Conservation (phyloP, 2,888 invertebrate genomes). For the Plagodis pulveraria region DNA sequence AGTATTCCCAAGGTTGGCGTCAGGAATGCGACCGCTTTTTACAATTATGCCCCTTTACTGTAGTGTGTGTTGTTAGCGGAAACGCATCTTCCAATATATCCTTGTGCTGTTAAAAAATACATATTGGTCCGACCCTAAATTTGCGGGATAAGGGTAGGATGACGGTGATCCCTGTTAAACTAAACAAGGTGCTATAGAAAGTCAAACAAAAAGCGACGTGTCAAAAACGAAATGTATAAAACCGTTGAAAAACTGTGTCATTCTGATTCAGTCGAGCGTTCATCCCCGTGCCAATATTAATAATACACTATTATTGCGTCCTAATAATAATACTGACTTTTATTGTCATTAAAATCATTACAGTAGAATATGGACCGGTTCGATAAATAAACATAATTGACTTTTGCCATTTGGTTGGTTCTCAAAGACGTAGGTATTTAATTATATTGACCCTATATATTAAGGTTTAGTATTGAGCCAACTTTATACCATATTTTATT, state of each 20-base stretch:
- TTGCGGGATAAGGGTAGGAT: too few species aligned
- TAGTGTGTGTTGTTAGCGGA: too few species aligned
- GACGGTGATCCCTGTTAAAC: constrained; percentile 18
- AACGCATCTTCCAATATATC: too few species aligned
- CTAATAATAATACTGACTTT: constrained; percentile 73
- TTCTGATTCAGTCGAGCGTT: constrained; percentile 77
- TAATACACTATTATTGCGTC: constrained; percentile 63
- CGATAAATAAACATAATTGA: constrained; percentile 74
- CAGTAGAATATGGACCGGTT: constrained; percentile 56
- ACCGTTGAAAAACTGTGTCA: constrained; percentile 70
- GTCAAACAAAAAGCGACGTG: constrained; percentile 45
- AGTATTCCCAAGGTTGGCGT: too few species aligned
- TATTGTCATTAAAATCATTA: constrained; percentile 78
- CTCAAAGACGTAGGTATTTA: constrained; percentile 75
- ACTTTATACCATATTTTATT: constrained; percentile 39
- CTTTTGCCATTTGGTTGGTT: constrained; percentile 79
- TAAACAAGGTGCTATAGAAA: constrained; percentile 35
- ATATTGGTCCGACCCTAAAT: too few species aligned
- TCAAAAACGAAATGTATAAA: constrained; percentile 53
- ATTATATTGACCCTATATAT: constrained; percentile 76
- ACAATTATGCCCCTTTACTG: too few species aligned
- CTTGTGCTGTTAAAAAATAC: too few species aligned
- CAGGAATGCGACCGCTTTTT: too few species aligned
- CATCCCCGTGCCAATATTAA: constrained; percentile 73
- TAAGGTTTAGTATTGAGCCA: constrained; percentile 65